Conservation (phyloP, 2,113 vertebrate species). For the Xyliphius kryptos region DNA sequence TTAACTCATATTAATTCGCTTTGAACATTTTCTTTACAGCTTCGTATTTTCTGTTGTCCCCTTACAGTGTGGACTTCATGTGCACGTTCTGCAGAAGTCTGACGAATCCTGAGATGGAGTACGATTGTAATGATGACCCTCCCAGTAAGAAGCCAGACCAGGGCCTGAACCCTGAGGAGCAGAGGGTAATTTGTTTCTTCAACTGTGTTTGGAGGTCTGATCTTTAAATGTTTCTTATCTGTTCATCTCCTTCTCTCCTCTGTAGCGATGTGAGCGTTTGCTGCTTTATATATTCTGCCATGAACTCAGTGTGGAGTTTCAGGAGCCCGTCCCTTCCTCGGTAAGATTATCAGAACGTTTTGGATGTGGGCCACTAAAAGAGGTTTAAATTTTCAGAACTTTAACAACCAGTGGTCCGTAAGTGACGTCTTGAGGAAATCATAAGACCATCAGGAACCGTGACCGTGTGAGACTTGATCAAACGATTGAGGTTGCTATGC, state of each 20-base stretch:
- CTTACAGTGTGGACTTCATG: slow-evolving; percentile 88
- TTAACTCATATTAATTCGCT: too few species aligned
- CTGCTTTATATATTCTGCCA: slow-evolving; percentile 93
- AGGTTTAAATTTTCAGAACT: too few species aligned
- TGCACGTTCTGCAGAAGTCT: slow-evolving; percentile 95
- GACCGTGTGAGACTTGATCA: too few species aligned
- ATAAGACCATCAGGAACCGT: too few species aligned
- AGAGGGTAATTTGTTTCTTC: slow-evolving; percentile 68
- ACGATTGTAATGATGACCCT: slow-evolving; percentile 84
- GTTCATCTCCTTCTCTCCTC: slow-evolving; percentile 11
- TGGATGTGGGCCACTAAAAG: not conserved
- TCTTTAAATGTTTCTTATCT: not conserved
- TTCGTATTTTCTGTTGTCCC: not conserved
- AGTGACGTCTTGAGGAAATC: too few species aligned
- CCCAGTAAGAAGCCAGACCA: slow-evolving; percentile 75
- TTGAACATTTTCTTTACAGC: too few species aligned
- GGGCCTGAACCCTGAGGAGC: slow-evolving; percentile 81
- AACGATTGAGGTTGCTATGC: too few species aligned
- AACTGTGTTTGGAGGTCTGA: too few species aligned
- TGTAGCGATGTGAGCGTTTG: slow-evolving; percentile 92
- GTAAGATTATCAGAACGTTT: slow-evolving; percentile 66
- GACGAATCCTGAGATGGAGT: slow-evolving; percentile 86
- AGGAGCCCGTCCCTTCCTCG: slow-evolving; percentile 86
- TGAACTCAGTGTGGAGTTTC: slow-evolving; percentile 93
- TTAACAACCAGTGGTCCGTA: too few species aligned